Percentiles rank a stretch among this genome's conserved stretches.
phyloP scores from a whole-genome alignment of 2,113 vertebrate genomes.

The Casuarius casuarius region DNA sequence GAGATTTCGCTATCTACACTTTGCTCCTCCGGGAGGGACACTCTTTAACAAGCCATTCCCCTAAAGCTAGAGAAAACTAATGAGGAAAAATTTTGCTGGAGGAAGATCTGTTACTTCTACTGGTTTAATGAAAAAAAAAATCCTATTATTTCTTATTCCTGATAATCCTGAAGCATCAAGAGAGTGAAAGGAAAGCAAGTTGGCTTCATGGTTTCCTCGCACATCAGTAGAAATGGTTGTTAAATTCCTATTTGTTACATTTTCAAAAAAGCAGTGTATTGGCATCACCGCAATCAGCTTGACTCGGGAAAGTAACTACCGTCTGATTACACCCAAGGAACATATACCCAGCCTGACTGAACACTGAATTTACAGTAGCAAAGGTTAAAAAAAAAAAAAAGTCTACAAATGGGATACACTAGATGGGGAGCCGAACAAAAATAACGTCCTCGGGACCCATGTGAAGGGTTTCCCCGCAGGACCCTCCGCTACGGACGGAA shows the following conservation, averaged over 20 bases:
- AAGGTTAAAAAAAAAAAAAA: not conserved
- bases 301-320: not conserved
- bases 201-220: fast-evolving
- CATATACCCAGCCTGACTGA: not conserved
- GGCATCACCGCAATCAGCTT: not conserved
- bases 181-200: fast-evolving
- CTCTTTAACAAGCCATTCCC: not conserved
- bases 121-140: not conserved
- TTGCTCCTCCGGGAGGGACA: fast-evolving
- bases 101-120: not conserved
- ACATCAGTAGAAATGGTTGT: fast-evolving
- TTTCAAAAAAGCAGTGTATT: not conserved
- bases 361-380: fast-evolving
- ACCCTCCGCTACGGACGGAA: fast-evolving
- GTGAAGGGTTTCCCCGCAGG: fast-evolving
- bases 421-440: fast-evolving
- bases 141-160: not conserved
- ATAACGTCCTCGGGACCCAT: not conserved
- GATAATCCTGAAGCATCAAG: not conserved
- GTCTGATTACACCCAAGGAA: not conserved
- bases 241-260: not conserved
- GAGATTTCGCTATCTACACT: not conserved
- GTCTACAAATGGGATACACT: fast-evolving
- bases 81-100: not conserved
- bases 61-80: not conserved